Conservation (phyloP, 2,888 invertebrate species). For the Thymelicus sylvestris region DNA sequence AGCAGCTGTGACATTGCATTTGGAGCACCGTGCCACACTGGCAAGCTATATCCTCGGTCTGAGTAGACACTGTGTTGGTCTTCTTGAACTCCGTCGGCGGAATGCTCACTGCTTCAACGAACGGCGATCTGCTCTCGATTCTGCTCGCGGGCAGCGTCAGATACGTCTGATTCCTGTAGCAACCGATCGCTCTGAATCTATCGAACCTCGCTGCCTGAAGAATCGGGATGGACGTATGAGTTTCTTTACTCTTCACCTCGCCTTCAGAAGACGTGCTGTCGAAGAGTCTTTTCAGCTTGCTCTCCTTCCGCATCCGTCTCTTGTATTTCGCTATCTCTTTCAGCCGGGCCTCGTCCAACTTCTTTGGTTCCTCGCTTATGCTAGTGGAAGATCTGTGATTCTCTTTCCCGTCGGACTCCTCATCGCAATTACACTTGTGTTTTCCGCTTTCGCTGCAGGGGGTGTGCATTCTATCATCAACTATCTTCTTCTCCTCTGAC, state of each 20-base stretch:
- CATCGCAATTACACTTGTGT: conserved; percentile 90
- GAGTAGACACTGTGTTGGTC: conserved; percentile 70
- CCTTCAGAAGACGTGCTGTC: conserved; percentile 79
- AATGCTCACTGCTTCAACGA: conserved; percentile 59
- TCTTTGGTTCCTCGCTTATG: conserved; percentile 59
- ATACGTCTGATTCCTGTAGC: conserved; percentile 78
- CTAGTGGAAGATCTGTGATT: conserved; percentile 55
- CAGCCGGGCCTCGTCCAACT: conserved; percentile 68
- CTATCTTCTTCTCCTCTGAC: conserved; percentile 54
- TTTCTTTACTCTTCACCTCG: conserved; percentile 63
- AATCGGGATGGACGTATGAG: conserved; percentile 78
- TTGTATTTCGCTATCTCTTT: conserved; percentile 82
- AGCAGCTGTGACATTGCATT: conserved; percentile 59
- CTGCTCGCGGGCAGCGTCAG: conserved; percentile 72
- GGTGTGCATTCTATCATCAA: conserved; percentile 90
- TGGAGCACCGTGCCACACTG: conserved; percentile 63
- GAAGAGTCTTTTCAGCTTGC: conserved; percentile 68
- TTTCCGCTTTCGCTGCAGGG: conserved; percentile 90
- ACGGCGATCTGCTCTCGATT: conserved; percentile 71
- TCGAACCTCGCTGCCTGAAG: conserved; percentile 79
- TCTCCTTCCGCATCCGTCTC: conserved; percentile 73
- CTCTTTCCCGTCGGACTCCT: conserved; percentile 85
- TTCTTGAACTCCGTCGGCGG: conserved; percentile 65
- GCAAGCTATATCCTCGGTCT: conserved; percentile 72
- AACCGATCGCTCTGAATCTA: conserved; percentile 75